A percentile compares a stretch with the other conserved stretches of the same genome.
Conservation (phyloP, 1,140 invertebrate genomes). For the Bombus difficillimus region DNA sequence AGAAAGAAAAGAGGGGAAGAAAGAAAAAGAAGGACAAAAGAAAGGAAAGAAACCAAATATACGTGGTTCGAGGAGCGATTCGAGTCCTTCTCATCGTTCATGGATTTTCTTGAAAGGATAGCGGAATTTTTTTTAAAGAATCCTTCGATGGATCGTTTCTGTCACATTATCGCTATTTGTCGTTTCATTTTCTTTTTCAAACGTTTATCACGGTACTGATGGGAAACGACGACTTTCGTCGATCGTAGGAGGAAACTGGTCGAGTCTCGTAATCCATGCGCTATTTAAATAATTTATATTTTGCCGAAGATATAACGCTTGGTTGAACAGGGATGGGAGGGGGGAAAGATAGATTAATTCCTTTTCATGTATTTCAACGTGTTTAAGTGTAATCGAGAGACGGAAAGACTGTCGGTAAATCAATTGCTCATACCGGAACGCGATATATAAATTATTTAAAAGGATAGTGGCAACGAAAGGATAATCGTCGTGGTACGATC, state of each 20-base stretch:
- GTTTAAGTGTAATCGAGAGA: constrained; percentile 30
- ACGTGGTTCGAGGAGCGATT: neutral
- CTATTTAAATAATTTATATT: constrained; percentile 48
- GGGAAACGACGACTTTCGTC: neutral
- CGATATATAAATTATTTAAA: constrained; percentile 51
- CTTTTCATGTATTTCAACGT: neutral
- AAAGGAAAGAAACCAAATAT: neutral
- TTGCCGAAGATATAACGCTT: constrained; percentile 18
- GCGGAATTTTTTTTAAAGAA: neutral
- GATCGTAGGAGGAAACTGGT: neutral
- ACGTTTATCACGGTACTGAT: neutral
- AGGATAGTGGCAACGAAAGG: constrained; percentile 1
- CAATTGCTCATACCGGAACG: constrained; percentile 43
- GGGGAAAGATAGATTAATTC: neutral
- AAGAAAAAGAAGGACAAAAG: neutral
- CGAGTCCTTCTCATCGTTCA: neutral
- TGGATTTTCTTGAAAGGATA: neutral
- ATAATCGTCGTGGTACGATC: constrained; percentile 31
- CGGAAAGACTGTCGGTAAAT: constrained; percentile 51
- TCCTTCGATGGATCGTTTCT: neutral
- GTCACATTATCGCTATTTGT: neutral
- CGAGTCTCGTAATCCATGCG: constrained; percentile 25
- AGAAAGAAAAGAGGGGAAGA: too few species aligned
- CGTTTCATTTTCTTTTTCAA: neutral
- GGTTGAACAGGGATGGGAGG: neutral